Evolutionary conservation across 2,888 invertebrate species (phyloP).

Genomic region (Netelia fuscicornis): DNA sequence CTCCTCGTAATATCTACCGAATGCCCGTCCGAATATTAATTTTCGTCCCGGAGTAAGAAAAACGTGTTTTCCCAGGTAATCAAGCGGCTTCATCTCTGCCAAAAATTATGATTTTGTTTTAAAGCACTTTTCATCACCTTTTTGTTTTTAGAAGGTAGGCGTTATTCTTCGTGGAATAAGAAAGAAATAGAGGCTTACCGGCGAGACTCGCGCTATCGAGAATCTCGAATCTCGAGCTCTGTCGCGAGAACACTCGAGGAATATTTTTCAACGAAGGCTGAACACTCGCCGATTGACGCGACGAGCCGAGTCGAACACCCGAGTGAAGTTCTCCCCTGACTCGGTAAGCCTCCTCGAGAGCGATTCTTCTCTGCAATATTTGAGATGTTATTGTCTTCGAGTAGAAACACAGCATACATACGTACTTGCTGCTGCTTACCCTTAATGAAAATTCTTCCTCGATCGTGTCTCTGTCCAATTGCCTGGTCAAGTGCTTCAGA

Average conservation of each 20-base stretch:
- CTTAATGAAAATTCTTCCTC: constrained; percentile 90
- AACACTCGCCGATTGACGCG: constrained; percentile 70
- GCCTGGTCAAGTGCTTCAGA: constrained; percentile 88
- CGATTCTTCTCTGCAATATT: constrained; percentile 87
- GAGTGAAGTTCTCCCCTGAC: constrained; percentile 85
- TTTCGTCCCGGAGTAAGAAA: constrained; percentile 78
- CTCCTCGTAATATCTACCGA: constrained; percentile 78
- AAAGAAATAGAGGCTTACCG: constrained; percentile 78
- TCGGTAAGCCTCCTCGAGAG: constrained; percentile 89
- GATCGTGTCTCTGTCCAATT: constrained; percentile 89
- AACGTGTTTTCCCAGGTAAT: constrained; percentile 90
- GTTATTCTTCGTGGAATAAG: background rate
- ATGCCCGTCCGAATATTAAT: constrained; percentile 77
- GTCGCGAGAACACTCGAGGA: constrained; percentile 91
- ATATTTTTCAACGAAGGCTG: constrained; percentile 85
- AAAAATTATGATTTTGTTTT: background rate
- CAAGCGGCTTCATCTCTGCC: constrained; percentile 89
- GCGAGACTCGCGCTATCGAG: constrained; percentile 88
- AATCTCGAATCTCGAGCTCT: constrained; percentile 91
- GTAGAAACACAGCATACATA: no score
- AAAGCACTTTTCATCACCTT: background rate
- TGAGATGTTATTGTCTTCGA: background rate
- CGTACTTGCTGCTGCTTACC: constrained; percentile 82
- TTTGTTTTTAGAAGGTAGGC: constrained; percentile 6
- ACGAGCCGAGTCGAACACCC: constrained; percentile 68